Conservation (phyloP, 2,113 vertebrate genomes). For the Cnemophilus loriae region DNA sequence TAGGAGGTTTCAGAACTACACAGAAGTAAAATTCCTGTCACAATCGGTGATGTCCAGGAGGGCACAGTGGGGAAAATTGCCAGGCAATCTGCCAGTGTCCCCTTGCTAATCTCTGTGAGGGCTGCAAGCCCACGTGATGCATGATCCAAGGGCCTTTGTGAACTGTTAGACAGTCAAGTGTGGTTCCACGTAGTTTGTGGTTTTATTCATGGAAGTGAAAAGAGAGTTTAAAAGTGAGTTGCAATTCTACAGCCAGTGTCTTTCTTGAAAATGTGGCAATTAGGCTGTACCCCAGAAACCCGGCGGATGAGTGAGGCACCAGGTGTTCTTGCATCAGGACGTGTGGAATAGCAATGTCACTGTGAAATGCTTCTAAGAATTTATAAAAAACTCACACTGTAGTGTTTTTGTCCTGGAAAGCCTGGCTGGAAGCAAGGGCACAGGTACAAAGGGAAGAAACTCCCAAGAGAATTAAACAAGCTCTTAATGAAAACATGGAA, state of each 20-base stretch:
- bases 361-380: background rate
- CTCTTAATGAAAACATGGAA: slow-evolving; percentile 14
- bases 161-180: background rate
- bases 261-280: background rate
- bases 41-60: background rate
- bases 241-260: background rate
- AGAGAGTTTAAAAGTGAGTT: background rate
- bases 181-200: background rate
- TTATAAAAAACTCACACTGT: background rate
- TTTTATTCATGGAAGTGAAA: background rate
- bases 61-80: background rate
- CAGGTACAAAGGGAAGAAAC: background rate
- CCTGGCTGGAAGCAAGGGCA: slow-evolving; percentile 26
- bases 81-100: background rate
- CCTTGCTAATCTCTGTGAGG: background rate
- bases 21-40: background rate
- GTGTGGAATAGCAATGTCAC: background rate
- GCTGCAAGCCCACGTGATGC: background rate
- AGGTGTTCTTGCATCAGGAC: background rate
- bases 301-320: background rate
- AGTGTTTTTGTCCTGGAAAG: slow-evolving; percentile 1
- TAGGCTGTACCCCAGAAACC: background rate
- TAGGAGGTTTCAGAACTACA: background rate
- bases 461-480: slow-evolving; percentile 6
- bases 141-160: background rate